Base-by-base conservation (phyloP, 1,140 invertebrate genomes). In the Lasioglossum baleicum region DNA sequence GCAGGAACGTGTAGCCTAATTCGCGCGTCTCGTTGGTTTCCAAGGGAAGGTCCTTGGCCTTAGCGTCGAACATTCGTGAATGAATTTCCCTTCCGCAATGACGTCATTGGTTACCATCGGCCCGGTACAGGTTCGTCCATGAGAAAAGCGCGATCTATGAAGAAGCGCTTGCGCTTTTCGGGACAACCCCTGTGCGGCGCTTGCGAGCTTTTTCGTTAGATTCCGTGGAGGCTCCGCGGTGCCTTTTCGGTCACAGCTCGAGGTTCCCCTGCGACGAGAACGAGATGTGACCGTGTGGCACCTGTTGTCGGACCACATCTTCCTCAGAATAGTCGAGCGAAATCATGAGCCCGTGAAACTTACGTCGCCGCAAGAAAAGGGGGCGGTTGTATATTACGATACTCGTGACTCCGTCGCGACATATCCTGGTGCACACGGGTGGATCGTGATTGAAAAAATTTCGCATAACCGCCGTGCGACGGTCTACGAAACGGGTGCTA, bases 91-190 rank as follows among this genome's bases (percentile, higher is more conserved):
- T 56, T 73, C 35, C 35, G 69, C 31, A 63, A 40, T 86, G 84
- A 86, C 84, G 81, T 85, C 75, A 85, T 4, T 78, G 53, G 64
- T 75, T 65, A 40, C 75, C 60, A 76, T 61, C 53, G 51, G 73
- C 13, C 13, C 60, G 67, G 48, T 64, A 61, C 67, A 61, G n/a
- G 31, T 44, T 26, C 2, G n/a, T 61, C 35, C 74, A n/a, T 51
- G 70, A 80, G 48, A 70, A 64, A 83, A 81, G 76, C 76, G 79
- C 87, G 82, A 89, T 89, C 88, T 75, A 89, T 89, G 86, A 89
- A 81, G 48, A 31, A 53, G 86, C 88, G 88, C 88, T 81, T 88
- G 88, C 88, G 88, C 86, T 72, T 78, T 88, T 72, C 44, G 26
- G 42, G 61, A 67, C 56, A 44, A 60, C 60, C 61, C 58, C 63